phyloP scores from a whole-genome alignment of 2,113 vertebrate genomes.

The Grallaria varia region DNA sequence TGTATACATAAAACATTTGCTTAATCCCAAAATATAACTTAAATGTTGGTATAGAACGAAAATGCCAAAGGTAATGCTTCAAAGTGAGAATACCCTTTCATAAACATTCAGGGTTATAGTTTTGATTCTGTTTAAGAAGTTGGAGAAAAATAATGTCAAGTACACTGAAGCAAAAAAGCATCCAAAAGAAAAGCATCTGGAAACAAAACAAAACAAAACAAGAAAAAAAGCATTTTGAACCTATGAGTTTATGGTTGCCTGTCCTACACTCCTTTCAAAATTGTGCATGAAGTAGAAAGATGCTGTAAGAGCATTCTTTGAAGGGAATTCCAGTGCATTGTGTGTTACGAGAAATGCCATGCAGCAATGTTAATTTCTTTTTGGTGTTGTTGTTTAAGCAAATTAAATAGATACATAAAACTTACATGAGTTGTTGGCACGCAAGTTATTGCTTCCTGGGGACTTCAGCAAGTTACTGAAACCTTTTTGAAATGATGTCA shows the following conservation, averaged over 20 bases:
- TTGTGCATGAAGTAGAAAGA: not conserved
- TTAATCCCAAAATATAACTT: not conserved
- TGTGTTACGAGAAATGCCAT: not conserved
- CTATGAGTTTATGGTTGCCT: not conserved
- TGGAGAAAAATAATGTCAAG: slow-evolving; percentile 41
- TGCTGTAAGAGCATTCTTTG: not conserved
- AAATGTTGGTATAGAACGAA: slow-evolving; percentile 22
- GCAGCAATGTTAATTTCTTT: slow-evolving; percentile 4
- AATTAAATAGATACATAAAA: slow-evolving; percentile 18
- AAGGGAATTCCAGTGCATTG: not conserved
- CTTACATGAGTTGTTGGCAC: slow-evolving; percentile 23
- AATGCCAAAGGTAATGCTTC: slow-evolving; percentile 48
- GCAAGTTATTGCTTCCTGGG: slow-evolving; percentile 10
- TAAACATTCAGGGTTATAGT: slow-evolving; percentile 24
- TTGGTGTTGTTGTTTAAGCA: not conserved
- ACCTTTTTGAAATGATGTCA: slow-evolving; percentile 57
- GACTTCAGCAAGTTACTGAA: slow-evolving; percentile 29
- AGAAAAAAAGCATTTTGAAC: not conserved
- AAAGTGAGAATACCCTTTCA: slow-evolving; percentile 12
- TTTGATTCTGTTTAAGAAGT: not conserved
- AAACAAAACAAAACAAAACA: not conserved
- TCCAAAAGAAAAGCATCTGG: slow-evolving; percentile 60
- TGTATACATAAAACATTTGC: slow-evolving; percentile 16
- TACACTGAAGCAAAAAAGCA: not conserved
- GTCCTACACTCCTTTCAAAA: not conserved